phyloP scores from a whole-genome alignment of 1,140 invertebrate genomes.

The Wiebesia pumilae region DNA sequence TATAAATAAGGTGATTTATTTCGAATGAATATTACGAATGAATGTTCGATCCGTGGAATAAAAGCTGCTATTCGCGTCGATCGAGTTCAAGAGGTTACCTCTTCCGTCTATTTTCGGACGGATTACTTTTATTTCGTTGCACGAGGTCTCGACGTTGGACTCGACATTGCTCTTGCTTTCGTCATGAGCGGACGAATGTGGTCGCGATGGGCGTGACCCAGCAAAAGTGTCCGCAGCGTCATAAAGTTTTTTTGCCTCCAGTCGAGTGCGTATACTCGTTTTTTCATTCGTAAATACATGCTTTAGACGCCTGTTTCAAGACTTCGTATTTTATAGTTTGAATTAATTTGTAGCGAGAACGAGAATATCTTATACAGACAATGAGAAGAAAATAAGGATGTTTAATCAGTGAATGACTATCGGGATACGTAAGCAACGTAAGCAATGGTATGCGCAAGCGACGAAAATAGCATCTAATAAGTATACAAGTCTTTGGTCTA shows the following conservation, averaged over 20 bases:
- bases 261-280: background rate
- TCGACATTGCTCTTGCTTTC: conserved; percentile 55
- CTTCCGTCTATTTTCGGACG: conserved; percentile 42
- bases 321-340: conserved; percentile 14
- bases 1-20: conserved; percentile 41
- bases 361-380: background rate
- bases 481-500: too few species aligned
- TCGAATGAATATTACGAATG: conserved; percentile 21
- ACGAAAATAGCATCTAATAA: too few species aligned
- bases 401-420: too few species aligned
- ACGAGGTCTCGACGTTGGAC: conserved; percentile 55
- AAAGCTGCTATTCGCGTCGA: conserved; percentile 30
- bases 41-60: conserved; percentile 39
- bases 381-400: too few species aligned
- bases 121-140: conserved; percentile 56
- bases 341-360: background rate
- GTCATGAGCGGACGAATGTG: conserved; percentile 69
- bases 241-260: conserved; percentile 40
- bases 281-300: background rate
- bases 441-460: too few species aligned
- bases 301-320: background rate
- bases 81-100: conserved; percentile 11
- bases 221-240: conserved; percentile 38
- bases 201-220: conserved; percentile 69
- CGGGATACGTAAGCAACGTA: too few species aligned